Evolutionary conservation across 2,888 invertebrate species (phyloP).

Genomic region (Chesias legatella): DNA sequence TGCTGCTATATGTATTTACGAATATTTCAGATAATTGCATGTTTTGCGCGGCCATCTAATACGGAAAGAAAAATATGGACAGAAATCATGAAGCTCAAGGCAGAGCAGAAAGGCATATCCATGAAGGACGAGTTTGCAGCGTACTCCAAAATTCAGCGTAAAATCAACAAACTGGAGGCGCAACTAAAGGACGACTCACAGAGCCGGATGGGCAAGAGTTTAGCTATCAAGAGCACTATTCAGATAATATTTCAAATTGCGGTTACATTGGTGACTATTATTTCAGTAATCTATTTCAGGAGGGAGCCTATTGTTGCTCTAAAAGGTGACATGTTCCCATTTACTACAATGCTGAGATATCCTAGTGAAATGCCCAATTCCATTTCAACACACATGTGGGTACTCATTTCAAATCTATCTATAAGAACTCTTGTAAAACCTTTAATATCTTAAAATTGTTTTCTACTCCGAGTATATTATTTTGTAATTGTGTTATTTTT

Average conservation of each 20-base stretch:
- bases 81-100: slow-evolving; percentile 62
- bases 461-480: slow-evolving; percentile 17
- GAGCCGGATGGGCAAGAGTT: slow-evolving; percentile 53
- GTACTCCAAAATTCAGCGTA: slow-evolving; percentile 80
- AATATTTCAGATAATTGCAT: slow-evolving; percentile 70
- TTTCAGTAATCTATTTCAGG: slow-evolving; percentile 67
- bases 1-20: too few species aligned
- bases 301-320: slow-evolving; percentile 65
- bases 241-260: slow-evolving; percentile 55
- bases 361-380: slow-evolving; percentile 67
- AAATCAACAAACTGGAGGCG: slow-evolving; percentile 75
- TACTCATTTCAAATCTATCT: slow-evolving; percentile 67
- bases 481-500: too few species aligned
- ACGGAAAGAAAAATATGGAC: slow-evolving; percentile 62
- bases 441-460: slow-evolving; percentile 38
- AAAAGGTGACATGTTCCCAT: slow-evolving; percentile 62
- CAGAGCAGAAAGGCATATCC: slow-evolving; percentile 69
- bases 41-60: slow-evolving; percentile 64
- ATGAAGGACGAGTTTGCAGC: slow-evolving; percentile 82
- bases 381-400: slow-evolving; percentile 71
- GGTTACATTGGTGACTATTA: slow-evolving; percentile 51
- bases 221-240: slow-evolving; percentile 61
- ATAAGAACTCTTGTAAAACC: slow-evolving; percentile 64
- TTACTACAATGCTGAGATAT: slow-evolving; percentile 60
- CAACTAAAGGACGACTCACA: slow-evolving; percentile 65